Conservation (phyloP, 1,140 invertebrate genomes). For the Hypsibius dujardini region DNA sequence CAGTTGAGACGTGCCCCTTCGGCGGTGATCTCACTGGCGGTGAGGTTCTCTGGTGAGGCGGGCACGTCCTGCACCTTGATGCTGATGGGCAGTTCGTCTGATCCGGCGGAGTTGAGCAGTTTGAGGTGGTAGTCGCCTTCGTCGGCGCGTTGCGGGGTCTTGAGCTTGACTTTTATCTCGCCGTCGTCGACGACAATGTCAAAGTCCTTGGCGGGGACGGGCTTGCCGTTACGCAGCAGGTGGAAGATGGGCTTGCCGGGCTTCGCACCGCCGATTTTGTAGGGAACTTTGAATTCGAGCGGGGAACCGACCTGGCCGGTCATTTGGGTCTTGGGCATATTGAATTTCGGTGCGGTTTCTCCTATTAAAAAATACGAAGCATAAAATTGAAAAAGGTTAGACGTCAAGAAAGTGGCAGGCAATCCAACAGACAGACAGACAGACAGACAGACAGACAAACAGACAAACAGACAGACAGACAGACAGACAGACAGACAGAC, state of each 20-base stretch:
- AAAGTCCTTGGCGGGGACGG: constrained; percentile 62
- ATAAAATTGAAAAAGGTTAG: too few species aligned
- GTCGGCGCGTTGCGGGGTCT: constrained; percentile 57
- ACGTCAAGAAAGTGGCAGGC: too few species aligned
- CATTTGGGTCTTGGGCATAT: constrained; percentile 29
- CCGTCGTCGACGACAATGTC: constrained; percentile 73
- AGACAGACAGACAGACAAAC: too few species aligned
- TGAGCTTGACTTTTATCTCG: constrained; percentile 69
- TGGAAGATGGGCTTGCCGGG: constrained; percentile 34
- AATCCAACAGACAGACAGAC: too few species aligned
- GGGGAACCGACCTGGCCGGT: constrained; percentile 25
- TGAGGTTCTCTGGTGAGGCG: constrained; percentile 61
- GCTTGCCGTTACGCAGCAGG: constrained; percentile 67
- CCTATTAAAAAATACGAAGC: constrained; percentile 24
- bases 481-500: too few species aligned
- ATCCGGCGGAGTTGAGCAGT: constrained; percentile 65
- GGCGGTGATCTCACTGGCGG: constrained; percentile 76
- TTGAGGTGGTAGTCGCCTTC: constrained; percentile 67
- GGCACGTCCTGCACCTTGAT: constrained; percentile 80
- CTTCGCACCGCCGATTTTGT: constrained; percentile 18
- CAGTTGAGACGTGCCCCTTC: constrained; percentile 76
- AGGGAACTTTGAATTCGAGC: constrained; percentile 24
- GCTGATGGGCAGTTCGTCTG: constrained; percentile 59
- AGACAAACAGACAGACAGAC: too few species aligned
- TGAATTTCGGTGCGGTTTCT: constrained; percentile 36